Base-by-base conservation (phyloP, 1,140 invertebrate species). In the Platyscapa corneri region DNA sequence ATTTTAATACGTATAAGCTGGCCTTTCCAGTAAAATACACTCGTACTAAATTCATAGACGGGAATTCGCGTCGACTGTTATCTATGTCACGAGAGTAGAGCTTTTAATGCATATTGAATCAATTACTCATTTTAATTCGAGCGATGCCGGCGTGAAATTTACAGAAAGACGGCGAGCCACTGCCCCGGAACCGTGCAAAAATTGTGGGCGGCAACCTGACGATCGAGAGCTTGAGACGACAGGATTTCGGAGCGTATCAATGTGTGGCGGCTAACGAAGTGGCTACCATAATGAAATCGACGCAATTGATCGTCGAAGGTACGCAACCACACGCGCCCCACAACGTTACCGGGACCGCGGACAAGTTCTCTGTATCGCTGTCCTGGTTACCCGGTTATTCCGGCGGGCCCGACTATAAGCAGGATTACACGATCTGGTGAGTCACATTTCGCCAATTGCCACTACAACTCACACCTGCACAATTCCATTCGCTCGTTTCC, bases 311-410 rank as follows among this genome's bases (percentile, higher is more conserved):
- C 85, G 97, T 99, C 82, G 98, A 99, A 94, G 98, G 97, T 81
- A 99, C 98, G 5, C 98, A 98, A 90, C 98, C 98, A 8, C 98
- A 99, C 92, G 98, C 98, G 49, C 98, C 98, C 1, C 98, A 98
- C 94, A 99, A 99, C 93, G 95, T 99, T 30, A 96, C 97, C 5
- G 97, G 97, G 3, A 96, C 95, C 77, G 96, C 98, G 49, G 96
- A 96, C 0, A 96, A 98, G 90, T 98, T 98, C 90, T 95, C 97
- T 80, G 98, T 99, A 32, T 97, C 97, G 37, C 93, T 99, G 18
- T 95, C 95, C 77, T 99, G 98, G 98, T 94, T 98, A 88, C 98
- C 98, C 14, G 98, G 98, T 0, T 99, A 99, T 91, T 97, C 97
- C 89, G 98, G 98, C 30, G 98, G 98, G 30, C 97, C 97, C 7